Base-by-base conservation (phyloP, 2,888 invertebrate species). In the Lepidochrysops patricia region DNA sequence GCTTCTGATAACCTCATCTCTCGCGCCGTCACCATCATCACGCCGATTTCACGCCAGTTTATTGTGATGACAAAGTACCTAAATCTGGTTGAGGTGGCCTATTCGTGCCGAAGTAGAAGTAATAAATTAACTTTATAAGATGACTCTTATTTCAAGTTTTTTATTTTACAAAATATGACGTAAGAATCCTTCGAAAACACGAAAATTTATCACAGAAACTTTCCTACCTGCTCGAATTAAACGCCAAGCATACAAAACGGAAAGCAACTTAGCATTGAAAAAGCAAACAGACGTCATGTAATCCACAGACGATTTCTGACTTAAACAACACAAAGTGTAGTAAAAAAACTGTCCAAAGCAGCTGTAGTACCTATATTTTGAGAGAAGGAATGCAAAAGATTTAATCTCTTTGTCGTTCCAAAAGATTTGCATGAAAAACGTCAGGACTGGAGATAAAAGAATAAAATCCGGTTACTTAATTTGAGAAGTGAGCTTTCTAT, bases 401-500 rank as follows among this genome's bases (percentile, higher is more conserved):
- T 54, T 37, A 60, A 61, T 65, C 63, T 61, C 61, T 32, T 58
- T 61, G 63, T 67, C 58, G 64, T 67, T 64, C 62, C 62, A 63
- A 63, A 62, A 62, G 59, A 70, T 69, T 68, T 66, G 66, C 65
- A 66, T 70, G 50, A 70, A 69, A 67, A 68, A 69, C 62, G 67
- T 62, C 63, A 63, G 63, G 60, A 63, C 67, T 62, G 60, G 57
- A 69, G 72, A 76, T 79, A 74, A 76, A 71, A 70, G 68, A 69
- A 72, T 66, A 66, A 70, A 77, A 75, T 77, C 75, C 73, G 65
- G 61, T 67, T 72, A 70, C 72, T 77, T 76, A 69, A 76, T 76
- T 80, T 73, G 75, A 75, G 79, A 77, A 74, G 71, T 71, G 70
- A 69, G 70, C 70, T 71, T 73, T 76, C 76, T 74, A 74, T 77